Evolutionary conservation across 2,113 vertebrate genomes (phyloP).

Genomic region (Serilophus lunatus): DNA sequence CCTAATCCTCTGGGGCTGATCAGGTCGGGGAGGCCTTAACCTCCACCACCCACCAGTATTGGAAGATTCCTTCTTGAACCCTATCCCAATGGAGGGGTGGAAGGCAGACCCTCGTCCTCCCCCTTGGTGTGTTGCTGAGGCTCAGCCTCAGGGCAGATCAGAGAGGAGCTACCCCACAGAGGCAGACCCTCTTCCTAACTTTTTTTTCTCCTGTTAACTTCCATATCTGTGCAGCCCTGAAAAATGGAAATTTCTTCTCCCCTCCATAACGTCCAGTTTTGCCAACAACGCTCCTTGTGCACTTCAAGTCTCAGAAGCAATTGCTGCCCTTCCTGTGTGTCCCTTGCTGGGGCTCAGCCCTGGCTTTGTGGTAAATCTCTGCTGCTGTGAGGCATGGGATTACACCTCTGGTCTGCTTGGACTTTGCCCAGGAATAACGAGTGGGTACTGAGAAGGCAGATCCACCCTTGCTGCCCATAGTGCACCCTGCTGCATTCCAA

Average conservation of each 20-base stretch:
- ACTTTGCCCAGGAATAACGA: background rate
- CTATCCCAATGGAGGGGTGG: background rate
- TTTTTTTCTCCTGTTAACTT: background rate
- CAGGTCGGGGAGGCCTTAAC: accelerated
- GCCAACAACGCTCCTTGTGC: background rate
- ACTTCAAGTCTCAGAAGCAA: background rate
- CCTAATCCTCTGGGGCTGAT: background rate
- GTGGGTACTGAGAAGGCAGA: background rate
- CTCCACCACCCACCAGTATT: background rate
- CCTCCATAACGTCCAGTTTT: background rate
- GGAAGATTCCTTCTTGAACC: background rate
- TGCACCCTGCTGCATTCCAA: background rate
- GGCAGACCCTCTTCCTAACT: background rate
- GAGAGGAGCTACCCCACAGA: accelerated
- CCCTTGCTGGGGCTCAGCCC: background rate
- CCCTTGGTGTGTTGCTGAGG: background rate
- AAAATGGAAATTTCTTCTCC: background rate
- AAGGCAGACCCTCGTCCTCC: background rate
- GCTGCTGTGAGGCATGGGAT: background rate
- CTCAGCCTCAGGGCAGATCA: background rate
- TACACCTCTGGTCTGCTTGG: background rate
- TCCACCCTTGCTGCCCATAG: background rate
- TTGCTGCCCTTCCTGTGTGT: background rate
- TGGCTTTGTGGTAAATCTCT: background rate
- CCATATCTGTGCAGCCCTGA: background rate